Conservation (phyloP, 1,140 invertebrate species). For the Phortica variegata region DNA sequence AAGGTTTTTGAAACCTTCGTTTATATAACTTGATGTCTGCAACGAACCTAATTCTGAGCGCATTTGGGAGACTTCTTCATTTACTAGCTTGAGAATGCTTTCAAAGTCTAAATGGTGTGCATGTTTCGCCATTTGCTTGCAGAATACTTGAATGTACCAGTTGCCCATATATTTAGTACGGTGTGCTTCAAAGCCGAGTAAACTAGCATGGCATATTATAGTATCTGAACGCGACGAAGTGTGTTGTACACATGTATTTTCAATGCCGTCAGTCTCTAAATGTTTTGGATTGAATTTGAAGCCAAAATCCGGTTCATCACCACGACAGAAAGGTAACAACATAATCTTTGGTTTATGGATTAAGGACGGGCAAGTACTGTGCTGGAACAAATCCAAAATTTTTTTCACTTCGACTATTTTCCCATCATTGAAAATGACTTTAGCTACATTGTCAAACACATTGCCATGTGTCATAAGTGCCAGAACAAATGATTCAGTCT, state of each 20-base stretch:
- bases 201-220: conserved; percentile 67
- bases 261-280: conserved; percentile 22
- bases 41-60: conserved; percentile 13
- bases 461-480: conserved; percentile 65
- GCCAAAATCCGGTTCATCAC: conserved; percentile 40
- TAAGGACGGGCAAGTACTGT: conserved; percentile 62
- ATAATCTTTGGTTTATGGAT: conserved; percentile 75
- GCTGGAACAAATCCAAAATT: conserved; percentile 65
- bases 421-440: conserved; percentile 59
- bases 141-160: conserved; percentile 77
- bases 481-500: conserved; percentile 62
- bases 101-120: conserved; percentile 66
- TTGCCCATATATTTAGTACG: conserved; percentile 66
- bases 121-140: conserved; percentile 71
- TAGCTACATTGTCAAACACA: conserved; percentile 36
- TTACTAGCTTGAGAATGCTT: conserved; percentile 67
- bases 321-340: conserved; percentile 72
- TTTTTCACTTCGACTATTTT: conserved; percentile 54
- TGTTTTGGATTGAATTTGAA: neutral
- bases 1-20: conserved; percentile 39
- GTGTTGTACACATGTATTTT: conserved; percentile 21
- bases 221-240: conserved; percentile 63
- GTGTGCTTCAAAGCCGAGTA: conserved; percentile 66
- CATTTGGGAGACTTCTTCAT: conserved; percentile 40
- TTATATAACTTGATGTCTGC: conserved; percentile 33